Base-by-base conservation (phyloP, 2,113 vertebrate genomes). In the Xenopus laevis region DNA sequence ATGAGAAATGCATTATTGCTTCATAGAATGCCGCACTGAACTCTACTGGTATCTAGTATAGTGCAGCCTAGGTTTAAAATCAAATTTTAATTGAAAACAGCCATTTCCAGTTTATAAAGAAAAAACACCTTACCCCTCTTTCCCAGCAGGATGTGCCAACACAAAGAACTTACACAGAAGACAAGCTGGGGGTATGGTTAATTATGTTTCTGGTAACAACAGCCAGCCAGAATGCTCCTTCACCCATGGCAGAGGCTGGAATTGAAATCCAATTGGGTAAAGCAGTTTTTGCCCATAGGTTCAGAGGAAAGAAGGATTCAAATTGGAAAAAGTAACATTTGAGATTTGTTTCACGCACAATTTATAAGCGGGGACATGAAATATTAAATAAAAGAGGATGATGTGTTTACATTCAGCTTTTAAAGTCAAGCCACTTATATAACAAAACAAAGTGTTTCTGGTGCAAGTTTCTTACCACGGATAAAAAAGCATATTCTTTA, bases 1-100 rank as follows among this genome's bases (percentile, higher is more conserved):
- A 40, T 5, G 33, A 40, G 20, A 59, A 46, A 59, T 21, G n/a
- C 55, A 75, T 69, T 69, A 69, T 69, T 75, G 73, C 73, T 75
- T 67, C 23, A 63, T 17, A 69, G 68, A 45, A 20, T 15, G 55
- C 21, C 52, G 65, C 57, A 18, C 67, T 67, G 23, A 60, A 12
- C 45, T 50, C 58, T 33, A 58, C 47, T 13, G 30, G 46, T 52
- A 23, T 23, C 23, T 30, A 21, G 18, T 46, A 65, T 46, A n/a
- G 17, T 45, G 46, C 3, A 17, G 65, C 47, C 30, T 52, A 16
- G 2, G 52, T 65, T 57, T 20, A 44, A 59, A 65, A 33, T 23
- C 2, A 46, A 55, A 30, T 30, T 50, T 40, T 60, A 58, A 16
- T 20, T 16, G 45, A 55, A 46, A 55, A 18, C 8, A 45, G 21